Conservation (phyloP, 2,888 invertebrate species). For the Calliopum simillimum region DNA sequence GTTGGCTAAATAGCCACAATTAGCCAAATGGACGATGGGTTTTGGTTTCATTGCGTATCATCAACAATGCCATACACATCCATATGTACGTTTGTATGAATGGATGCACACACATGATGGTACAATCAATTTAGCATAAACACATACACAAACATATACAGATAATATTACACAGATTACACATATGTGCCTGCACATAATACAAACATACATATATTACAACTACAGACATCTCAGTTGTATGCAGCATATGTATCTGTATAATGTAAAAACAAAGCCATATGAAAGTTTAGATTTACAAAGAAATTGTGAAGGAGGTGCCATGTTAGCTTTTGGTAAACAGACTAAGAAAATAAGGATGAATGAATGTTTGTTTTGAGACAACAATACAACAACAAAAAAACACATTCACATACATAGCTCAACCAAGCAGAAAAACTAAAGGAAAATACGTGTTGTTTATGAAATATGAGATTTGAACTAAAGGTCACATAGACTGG, state of each 20-base stretch:
- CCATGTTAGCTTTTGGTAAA: too few relatives aligned
- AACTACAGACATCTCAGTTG: not conserved
- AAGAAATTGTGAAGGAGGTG: not conserved
- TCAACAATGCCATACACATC: constrained; percentile 3
- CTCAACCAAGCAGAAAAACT: too few relatives aligned
- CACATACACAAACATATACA: not conserved
- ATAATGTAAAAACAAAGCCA: too few relatives aligned
- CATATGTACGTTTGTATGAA: too few relatives aligned
- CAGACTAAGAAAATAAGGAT: too few relatives aligned
- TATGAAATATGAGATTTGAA: too few relatives aligned
- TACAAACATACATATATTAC: not conserved
- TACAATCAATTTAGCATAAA: constrained; percentile 3
- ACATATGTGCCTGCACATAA: not conserved
- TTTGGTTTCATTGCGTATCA: not conserved
- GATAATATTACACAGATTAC: constrained; percentile 6
- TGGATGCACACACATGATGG: constrained; percentile 13
- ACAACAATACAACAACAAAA: too few relatives aligned
- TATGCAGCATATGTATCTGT: too few relatives aligned
- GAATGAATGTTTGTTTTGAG: too few relatives aligned
- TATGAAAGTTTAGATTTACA: not conserved
- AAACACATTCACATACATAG: too few relatives aligned
- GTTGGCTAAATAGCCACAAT: constrained; percentile 9
- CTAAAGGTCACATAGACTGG: too few relatives aligned
- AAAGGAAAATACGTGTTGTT: too few relatives aligned
- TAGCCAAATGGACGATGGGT: constrained; percentile 10